Evolutionary conservation across 2,113 vertebrate species (phyloP).

Genomic region (Calyptommatus sinebrachiatus): DNA sequence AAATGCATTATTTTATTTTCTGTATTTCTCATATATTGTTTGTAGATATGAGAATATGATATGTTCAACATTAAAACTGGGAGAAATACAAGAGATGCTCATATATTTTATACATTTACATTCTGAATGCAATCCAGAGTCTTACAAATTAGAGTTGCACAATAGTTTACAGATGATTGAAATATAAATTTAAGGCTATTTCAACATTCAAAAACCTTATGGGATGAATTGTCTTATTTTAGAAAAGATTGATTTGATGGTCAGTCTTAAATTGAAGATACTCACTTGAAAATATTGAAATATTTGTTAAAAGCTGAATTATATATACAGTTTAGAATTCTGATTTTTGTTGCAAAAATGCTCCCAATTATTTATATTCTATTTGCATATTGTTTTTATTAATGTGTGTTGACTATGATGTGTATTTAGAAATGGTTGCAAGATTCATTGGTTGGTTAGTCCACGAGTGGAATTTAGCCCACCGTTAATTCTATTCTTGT

Average conservation of each 20-base stretch:
- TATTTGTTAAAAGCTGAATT: fast-evolving
- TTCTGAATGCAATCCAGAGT: neutral
- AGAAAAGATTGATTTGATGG: neutral
- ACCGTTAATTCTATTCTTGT: too few relatives aligned
- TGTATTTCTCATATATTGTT: neutral
- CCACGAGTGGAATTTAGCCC: too few relatives aligned
- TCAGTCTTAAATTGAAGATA: neutral
- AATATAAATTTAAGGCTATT: neutral
- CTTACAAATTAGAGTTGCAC: too few relatives aligned
- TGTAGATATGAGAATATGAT: neutral
- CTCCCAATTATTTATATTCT: fast-evolving
- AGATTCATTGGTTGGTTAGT: neutral
- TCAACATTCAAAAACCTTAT: neutral
- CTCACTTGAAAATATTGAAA: neutral
- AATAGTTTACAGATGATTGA: neutral
- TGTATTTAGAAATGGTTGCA: neutral
- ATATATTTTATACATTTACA: neutral
- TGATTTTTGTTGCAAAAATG: fast-evolving
- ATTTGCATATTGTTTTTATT: neutral
- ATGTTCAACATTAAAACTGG: neutral
- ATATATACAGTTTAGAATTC: neutral
- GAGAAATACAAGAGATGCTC: neutral
- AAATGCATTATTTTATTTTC: neutral
- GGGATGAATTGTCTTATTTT: conserved; percentile 1
- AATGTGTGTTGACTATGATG: neutral